phyloP scores from a whole-genome alignment of 2,113 vertebrate species.

The Casuarius casuarius region DNA sequence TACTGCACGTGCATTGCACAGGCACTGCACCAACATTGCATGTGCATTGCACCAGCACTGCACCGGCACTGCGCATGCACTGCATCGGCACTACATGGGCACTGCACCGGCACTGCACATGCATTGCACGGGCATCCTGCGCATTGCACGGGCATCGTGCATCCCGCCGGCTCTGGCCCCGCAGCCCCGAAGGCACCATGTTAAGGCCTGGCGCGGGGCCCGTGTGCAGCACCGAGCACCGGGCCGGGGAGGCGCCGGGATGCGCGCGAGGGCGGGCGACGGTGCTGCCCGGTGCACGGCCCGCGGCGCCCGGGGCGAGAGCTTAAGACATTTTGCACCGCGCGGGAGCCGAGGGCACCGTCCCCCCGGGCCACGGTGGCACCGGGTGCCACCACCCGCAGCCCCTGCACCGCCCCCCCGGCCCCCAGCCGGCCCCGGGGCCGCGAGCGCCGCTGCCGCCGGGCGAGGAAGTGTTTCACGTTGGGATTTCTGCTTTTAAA shows the following conservation, averaged over 20 bases:
- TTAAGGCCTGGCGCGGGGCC: not conserved
- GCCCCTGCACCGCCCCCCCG: not conserved
- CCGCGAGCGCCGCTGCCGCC: not conserved
- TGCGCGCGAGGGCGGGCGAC: not conserved
- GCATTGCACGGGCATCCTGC: too few relatives aligned
- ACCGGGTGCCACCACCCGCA: not conserved
- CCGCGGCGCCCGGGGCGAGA: not conserved
- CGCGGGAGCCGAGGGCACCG: not conserved
- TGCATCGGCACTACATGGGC: too few relatives aligned
- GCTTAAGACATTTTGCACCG: constrained; percentile 73
- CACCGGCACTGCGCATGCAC: too few relatives aligned
- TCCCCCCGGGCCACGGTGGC: accelerated
- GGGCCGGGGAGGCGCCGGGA: too few relatives aligned
- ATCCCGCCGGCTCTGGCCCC: too few relatives aligned
- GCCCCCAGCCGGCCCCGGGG: not conserved
- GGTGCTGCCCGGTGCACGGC: not conserved
- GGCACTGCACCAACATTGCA: not conserved
- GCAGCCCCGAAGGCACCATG: not conserved
- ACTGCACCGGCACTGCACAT: too few relatives aligned
- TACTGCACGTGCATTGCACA: not conserved
- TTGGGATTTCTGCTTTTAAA: constrained; percentile 29
- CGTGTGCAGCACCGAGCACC: too few relatives aligned
- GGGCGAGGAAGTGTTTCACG: not conserved
- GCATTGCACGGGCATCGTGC: too few relatives aligned
- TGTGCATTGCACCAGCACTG: not conserved